phyloP scores from a whole-genome alignment of 1,140 invertebrate species.

The Musca vetustissima region DNA sequence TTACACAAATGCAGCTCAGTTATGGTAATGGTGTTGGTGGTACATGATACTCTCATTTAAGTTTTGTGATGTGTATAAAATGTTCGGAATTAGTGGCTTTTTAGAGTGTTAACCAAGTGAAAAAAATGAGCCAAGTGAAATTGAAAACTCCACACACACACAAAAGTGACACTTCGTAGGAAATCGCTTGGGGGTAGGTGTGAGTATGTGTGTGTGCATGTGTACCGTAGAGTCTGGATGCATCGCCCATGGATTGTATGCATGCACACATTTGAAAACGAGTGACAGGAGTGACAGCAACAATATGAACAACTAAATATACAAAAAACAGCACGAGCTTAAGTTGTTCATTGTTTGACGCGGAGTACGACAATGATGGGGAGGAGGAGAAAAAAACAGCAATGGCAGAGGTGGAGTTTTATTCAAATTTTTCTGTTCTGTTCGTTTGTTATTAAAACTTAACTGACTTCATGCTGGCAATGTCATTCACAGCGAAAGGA shows the following conservation, averaged over 20 bases:
- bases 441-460: conserved; percentile 3
- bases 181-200: not conserved
- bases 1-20: too few relatives aligned
- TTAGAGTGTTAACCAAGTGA: too few relatives aligned
- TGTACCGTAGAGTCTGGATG: too few relatives aligned
- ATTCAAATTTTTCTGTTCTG: conserved; percentile 4
- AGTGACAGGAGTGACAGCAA: not conserved
- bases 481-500: not conserved
- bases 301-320: not conserved
- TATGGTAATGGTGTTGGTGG: too few relatives aligned
- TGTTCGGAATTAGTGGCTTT: too few relatives aligned
- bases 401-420: not conserved
- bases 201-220: not conserved
- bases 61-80: too few relatives aligned
- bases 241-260: too few relatives aligned
- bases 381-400: not conserved
- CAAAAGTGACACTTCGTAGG: too few relatives aligned
- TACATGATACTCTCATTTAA: too few relatives aligned
- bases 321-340: not conserved
- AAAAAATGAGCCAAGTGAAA: too few relatives aligned
- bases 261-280: not conserved
- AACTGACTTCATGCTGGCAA: conserved; percentile 10
- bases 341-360: too few relatives aligned
- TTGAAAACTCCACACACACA: too few relatives aligned
- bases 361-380: not conserved